Conservation (phyloP, 2,113 vertebrate species). For the Centropus unirufus region DNA sequence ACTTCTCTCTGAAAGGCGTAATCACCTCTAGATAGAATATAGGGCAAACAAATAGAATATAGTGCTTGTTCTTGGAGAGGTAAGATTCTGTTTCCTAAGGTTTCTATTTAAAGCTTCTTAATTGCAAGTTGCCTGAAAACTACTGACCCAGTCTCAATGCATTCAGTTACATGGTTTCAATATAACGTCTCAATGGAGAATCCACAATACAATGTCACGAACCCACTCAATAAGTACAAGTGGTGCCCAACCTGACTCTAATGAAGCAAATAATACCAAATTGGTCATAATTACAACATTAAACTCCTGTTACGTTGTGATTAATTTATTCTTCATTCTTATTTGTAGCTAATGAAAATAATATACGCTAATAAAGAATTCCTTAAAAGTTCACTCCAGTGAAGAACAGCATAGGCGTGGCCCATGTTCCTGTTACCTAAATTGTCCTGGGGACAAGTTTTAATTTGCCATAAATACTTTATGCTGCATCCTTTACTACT, state of each 20-base stretch:
- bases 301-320: conserved; percentile 17
- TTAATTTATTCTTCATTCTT: conserved; percentile 31
- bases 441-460: conserved; percentile 40
- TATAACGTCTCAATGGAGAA: background rate
- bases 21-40: background rate
- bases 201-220: background rate
- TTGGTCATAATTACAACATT: conserved; percentile 6
- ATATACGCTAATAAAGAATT: conserved; percentile 16
- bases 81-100: background rate
- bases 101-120: background rate
- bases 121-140: background rate
- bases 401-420: conserved; percentile 6
- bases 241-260: background rate
- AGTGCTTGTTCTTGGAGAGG: background rate
- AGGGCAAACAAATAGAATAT: background rate
- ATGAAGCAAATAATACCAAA: conserved; percentile 31
- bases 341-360: conserved; percentile 31
- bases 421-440: background rate
- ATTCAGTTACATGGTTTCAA: background rate
- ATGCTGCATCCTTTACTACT: conserved; percentile 50
- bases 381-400: background rate
- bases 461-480: conserved; percentile 66
- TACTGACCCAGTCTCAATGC: background rate
- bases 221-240: background rate
- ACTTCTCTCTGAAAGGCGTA: background rate